Conservation (phyloP, 1,140 invertebrate species). For the Hyles euphorbiae region DNA sequence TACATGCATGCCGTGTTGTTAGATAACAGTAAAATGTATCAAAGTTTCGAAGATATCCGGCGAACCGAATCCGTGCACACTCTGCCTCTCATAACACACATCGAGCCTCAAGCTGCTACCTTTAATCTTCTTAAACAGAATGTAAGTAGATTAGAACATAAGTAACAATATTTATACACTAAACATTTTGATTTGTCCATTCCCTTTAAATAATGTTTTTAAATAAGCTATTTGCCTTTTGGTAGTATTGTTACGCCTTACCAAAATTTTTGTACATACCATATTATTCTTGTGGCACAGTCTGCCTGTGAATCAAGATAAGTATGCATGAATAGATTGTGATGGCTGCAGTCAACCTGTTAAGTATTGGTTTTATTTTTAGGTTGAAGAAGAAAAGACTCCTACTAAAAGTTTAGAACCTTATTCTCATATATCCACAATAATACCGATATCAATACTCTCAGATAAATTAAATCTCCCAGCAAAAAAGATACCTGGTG, state of each 20-base stretch:
- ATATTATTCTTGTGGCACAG: no score
- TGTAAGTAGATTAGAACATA: conserved; percentile 11
- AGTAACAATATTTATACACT: no score
- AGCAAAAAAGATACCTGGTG: conserved; percentile 76
- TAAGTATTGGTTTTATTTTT: conserved; percentile 19
- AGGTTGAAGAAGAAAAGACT: conserved; percentile 29
- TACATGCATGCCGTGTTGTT: conserved; percentile 81
- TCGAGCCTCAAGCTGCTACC: conserved; percentile 82
- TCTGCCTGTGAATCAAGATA: no score
- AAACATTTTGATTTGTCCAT: no score
- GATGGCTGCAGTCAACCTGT: no score
- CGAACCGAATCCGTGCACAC: conserved; percentile 76
- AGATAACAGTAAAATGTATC: conserved; percentile 65
- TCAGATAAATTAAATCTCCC: conserved; percentile 80
- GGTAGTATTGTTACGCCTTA: no score
- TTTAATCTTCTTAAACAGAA: conserved; percentile 82
- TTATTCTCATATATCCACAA: conserved; percentile 79
- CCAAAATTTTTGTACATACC: no score
- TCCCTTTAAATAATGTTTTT: no score
- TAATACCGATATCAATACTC: conserved; percentile 79
- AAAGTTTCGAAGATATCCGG: conserved; percentile 72
- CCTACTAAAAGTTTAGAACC: conserved; percentile 31
- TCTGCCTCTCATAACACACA: conserved; percentile 81
- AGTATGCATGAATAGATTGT: no score
- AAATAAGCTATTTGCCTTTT: no score